phyloP scores from a whole-genome alignment of 2,113 vertebrate species.

The Vimba vimba region DNA sequence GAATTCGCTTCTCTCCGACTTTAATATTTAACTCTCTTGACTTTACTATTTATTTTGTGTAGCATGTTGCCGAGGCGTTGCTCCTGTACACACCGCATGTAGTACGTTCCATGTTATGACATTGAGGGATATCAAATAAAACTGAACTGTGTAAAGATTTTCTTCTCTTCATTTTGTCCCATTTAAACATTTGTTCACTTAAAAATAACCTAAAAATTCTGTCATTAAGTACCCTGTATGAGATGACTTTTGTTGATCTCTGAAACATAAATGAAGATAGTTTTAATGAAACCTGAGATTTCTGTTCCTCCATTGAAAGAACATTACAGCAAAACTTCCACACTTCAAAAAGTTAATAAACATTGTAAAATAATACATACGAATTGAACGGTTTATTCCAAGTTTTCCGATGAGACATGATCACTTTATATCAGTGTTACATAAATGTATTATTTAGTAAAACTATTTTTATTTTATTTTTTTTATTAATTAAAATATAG shows the following conservation, averaged over 20 bases:
- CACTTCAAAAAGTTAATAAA: background rate
- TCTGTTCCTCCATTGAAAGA: background rate
- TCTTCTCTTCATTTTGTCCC: background rate
- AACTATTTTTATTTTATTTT: no score
- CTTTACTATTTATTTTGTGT: conserved; percentile 75
- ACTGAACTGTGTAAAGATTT: conserved; percentile 40
- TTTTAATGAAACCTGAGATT: background rate
- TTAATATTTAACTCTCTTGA: conserved; percentile 69
- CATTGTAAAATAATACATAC: background rate
- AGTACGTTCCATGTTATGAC: conserved; percentile 66
- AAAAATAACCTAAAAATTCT: background rate
- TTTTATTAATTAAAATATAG: background rate
- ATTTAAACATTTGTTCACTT: background rate
- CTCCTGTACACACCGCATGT: conserved; percentile 62
- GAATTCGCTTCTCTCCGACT: background rate
- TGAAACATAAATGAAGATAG: background rate
- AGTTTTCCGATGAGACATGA: background rate
- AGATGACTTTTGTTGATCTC: background rate
- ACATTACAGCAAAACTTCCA: background rate
- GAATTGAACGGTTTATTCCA: background rate
- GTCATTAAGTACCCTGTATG: background rate
- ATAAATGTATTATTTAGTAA: no score
- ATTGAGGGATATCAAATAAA: conserved; percentile 70
- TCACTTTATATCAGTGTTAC: no score
- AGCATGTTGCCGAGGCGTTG: conserved; percentile 60